phyloP scores from a whole-genome alignment of 2,113 vertebrate species.

The Petrocephalus zakoni region DNA sequence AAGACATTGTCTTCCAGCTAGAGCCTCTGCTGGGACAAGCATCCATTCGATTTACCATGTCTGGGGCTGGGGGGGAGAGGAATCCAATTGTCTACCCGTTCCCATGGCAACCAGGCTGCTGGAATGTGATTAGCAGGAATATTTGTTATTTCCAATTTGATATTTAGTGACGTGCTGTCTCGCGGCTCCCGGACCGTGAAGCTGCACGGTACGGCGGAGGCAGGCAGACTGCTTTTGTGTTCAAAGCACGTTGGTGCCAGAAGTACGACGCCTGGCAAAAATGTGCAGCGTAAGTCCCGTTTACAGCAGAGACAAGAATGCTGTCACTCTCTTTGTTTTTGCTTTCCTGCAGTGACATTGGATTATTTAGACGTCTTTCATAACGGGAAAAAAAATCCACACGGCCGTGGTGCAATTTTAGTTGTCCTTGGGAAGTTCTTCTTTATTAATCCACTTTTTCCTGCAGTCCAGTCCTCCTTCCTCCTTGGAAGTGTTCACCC shows the following conservation, averaged over 20 bases:
- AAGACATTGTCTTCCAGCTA: background rate
- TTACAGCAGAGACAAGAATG: slow-evolving; percentile 18
- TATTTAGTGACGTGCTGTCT: slow-evolving; percentile 3
- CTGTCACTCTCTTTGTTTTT: slow-evolving; percentile 5
- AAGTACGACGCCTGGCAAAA: slow-evolving; percentile 4
- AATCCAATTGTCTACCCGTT: slow-evolving; percentile 29
- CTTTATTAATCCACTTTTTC: background rate
- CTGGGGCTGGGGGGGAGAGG: slow-evolving; percentile 11
- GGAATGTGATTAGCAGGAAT: slow-evolving; percentile 38
- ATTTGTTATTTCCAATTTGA: slow-evolving; percentile 34
- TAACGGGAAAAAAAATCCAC: slow-evolving; percentile 28
- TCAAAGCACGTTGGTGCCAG: background rate
- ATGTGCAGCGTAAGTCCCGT: slow-evolving; percentile 17
- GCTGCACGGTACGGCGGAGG: background rate
- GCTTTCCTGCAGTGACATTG: background rate
- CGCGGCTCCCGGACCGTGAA: background rate
- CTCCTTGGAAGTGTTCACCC: background rate
- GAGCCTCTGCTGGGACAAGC: slow-evolving; percentile 36
- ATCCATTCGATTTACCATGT: slow-evolving; percentile 40
- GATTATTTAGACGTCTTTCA: background rate
- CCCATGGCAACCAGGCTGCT: slow-evolving; percentile 34
- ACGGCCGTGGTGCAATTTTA: slow-evolving; percentile 26
- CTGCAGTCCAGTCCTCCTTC: slow-evolving; percentile 12
- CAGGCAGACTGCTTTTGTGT: slow-evolving; percentile 5
- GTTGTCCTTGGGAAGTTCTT: slow-evolving; percentile 47